Evolutionary conservation across 1,140 invertebrate species (phyloP).

Genomic region (Scaptodrosophila lebanonensis): DNA sequence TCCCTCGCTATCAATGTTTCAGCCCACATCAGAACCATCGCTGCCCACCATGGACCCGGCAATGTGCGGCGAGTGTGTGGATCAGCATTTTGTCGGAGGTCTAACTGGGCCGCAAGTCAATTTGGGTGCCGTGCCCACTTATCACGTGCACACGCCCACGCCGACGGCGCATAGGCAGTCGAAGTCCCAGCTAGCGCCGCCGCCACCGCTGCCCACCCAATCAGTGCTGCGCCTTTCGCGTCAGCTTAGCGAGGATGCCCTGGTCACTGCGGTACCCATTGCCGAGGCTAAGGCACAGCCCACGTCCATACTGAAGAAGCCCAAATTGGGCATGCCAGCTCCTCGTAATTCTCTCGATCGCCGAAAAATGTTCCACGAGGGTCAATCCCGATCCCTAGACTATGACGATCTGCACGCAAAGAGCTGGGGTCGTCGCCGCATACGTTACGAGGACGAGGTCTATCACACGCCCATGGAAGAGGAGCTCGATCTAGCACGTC

Average conservation of each 20-base stretch:
- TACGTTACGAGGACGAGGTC: conserved; percentile 71
- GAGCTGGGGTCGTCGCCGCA: conserved; percentile 67
- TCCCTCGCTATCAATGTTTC: conserved; percentile 60
- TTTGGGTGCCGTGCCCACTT: conserved; percentile 65
- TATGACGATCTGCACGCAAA: conserved; percentile 73
- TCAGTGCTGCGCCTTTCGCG: conserved; percentile 65
- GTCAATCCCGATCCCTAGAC: conserved; percentile 69
- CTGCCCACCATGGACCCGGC: conserved; percentile 63
- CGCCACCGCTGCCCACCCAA: conserved; percentile 62
- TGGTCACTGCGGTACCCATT: conserved; percentile 67
- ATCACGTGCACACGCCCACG: conserved; percentile 71
- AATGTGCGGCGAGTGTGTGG: conserved; percentile 74
- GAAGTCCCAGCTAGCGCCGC: conserved; percentile 51
- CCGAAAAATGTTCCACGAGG: conserved; percentile 66
- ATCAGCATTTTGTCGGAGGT: conserved; percentile 69
- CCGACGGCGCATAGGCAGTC: conserved; percentile 66
- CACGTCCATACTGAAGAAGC: conserved; percentile 71
- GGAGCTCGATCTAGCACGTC: conserved; percentile 54
- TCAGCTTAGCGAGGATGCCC: conserved; percentile 67
- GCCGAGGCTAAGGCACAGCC: conserved; percentile 58
- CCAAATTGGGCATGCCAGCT: conserved; percentile 39
- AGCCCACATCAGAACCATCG: conserved; percentile 55
- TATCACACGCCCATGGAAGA: conserved; percentile 27
- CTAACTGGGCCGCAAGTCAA: conserved; percentile 63
- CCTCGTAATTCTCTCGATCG: conserved; percentile 35